phyloP scores from a whole-genome alignment of 2,888 invertebrate genomes.

The Cremastinae sp. region DNA sequence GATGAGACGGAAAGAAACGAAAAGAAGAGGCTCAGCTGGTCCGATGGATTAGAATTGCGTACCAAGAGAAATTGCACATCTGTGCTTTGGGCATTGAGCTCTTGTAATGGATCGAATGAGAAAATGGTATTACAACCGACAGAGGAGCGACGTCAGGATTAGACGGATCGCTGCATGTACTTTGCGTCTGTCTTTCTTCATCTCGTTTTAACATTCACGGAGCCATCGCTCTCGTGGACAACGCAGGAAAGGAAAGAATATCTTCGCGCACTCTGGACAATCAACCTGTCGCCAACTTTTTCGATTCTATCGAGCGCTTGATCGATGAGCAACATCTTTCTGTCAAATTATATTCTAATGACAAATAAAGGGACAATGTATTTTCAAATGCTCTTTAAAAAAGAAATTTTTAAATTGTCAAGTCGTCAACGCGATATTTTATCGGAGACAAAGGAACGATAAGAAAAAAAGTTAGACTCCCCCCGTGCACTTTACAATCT shows the following conservation, averaged over 20 bases:
- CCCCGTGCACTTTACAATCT: not conserved
- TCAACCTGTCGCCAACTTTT: not conserved
- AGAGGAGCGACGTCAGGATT: constrained; percentile 44
- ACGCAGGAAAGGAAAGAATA: constrained; percentile 15
- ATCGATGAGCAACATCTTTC: too few species aligned
- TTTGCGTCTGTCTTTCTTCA: not conserved
- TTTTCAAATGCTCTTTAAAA: too few species aligned
- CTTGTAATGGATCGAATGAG: constrained; percentile 58
- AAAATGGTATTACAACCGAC: constrained; percentile 42
- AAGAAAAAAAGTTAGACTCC: constrained; percentile 5
- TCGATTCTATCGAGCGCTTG: not conserved
- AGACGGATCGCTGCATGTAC: constrained; percentile 44
- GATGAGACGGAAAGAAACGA: constrained; percentile 1
- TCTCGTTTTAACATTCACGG: not conserved
- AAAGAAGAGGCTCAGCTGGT: constrained; percentile 42
- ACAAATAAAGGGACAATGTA: too few species aligned
- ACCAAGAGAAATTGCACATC: constrained; percentile 51
- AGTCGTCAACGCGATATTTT: not conserved
- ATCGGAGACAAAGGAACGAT: constrained; percentile 3
- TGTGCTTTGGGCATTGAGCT: constrained; percentile 40
- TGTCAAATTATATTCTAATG: too few species aligned
- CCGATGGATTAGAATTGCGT: constrained; percentile 48
- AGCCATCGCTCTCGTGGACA: constrained; percentile 10
- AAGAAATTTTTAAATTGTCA: too few species aligned
- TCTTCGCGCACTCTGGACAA: constrained; percentile 2